phyloP scores from a whole-genome alignment of 2,888 invertebrate genomes.

The Callyntrura sp. region DNA sequence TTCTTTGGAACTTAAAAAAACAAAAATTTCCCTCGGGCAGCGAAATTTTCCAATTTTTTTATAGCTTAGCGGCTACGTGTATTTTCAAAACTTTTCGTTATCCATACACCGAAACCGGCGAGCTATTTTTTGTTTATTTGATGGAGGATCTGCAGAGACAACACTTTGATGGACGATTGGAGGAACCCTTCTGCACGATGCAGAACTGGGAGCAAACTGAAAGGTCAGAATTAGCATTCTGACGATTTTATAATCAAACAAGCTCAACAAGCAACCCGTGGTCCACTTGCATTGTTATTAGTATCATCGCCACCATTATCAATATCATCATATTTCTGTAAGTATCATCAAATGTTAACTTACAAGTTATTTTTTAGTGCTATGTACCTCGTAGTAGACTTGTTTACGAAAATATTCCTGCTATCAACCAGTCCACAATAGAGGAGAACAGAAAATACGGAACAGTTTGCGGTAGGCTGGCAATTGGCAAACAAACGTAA shows the following conservation, averaged over 20 bases:
- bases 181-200: conserved; percentile 66
- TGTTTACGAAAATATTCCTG: background rate
- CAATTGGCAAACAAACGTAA: background rate
- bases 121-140: no score
- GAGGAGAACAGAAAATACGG: conserved; percentile 4
- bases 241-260: conserved; percentile 33
- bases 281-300: background rate
- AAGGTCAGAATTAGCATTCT: conserved; percentile 14
- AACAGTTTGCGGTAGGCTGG: background rate
- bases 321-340: no score
- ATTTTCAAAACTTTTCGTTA: background rate
- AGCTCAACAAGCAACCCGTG: background rate
- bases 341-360: no score
- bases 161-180: background rate
- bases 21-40: background rate
- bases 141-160: background rate
- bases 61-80: background rate
- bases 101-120: background rate
- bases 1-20: no score
- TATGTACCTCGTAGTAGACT: background rate
- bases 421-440: background rate
- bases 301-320: background rate
- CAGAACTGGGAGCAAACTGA: conserved; percentile 73
- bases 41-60: background rate
- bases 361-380: background rate